Evolutionary conservation across 2,888 invertebrate genomes (phyloP).

Genomic region (Parnassius mnemosyne): DNA sequence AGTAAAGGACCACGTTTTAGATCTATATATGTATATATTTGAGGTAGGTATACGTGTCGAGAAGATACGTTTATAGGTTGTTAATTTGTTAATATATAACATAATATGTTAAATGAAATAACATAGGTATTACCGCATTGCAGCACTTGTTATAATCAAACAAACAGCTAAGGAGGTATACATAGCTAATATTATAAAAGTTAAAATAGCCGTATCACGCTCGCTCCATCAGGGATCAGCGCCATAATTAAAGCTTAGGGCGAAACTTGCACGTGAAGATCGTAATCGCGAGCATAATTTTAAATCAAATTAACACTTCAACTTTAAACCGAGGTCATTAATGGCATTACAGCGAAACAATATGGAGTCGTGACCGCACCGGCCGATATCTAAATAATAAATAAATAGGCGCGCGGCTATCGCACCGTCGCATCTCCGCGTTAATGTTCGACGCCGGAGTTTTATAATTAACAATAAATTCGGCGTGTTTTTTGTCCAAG

Average conservation of each 20-base stretch:
- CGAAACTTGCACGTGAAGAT: conserved; percentile 75
- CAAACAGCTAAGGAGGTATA: conserved; percentile 23
- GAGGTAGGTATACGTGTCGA: too few relatives aligned
- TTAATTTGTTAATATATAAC: too few relatives aligned
- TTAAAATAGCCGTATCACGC: conserved; percentile 49
- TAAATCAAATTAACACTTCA: conserved; percentile 81
- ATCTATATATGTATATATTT: too few relatives aligned
- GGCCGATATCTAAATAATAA: conserved; percentile 79
- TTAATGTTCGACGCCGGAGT: conserved; percentile 74
- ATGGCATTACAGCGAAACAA: conserved; percentile 77
- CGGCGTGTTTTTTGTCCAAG: conserved; percentile 72
- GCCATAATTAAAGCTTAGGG: conserved; percentile 73
- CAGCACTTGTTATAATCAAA: conserved; percentile 25
- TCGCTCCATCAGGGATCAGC: conserved; percentile 61
- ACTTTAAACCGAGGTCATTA: conserved; percentile 79
- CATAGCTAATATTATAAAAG: conserved; percentile 42
- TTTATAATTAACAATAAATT: conserved; percentile 81
- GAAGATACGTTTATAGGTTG: too few relatives aligned
- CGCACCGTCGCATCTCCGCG: conserved; percentile 69
- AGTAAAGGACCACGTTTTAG: too few relatives aligned
- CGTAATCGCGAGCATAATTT: conserved; percentile 75
- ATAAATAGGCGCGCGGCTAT: conserved; percentile 75
- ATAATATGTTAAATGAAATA: not conserved
- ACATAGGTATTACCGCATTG: conserved; percentile 20
- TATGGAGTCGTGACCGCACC: conserved; percentile 76